Conservation (phyloP, 2,797 vertebrate genomes). For the Pseudomugil tenellus region DNA sequence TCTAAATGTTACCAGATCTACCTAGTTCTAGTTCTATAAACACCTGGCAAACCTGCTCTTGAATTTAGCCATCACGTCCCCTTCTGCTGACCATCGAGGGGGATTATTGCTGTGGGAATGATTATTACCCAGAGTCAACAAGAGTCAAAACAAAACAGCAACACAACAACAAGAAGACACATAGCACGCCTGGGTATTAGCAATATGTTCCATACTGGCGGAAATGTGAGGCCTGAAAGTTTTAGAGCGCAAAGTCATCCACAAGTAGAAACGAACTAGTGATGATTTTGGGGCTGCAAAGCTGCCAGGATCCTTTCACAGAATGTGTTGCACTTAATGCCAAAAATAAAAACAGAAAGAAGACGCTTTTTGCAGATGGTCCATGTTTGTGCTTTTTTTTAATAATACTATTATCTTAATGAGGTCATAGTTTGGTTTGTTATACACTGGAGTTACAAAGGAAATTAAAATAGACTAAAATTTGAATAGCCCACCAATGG, state of each 20-base stretch:
- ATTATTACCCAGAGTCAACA: slow-evolving; percentile 83
- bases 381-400: slow-evolving; percentile 99
- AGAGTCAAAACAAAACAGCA: slow-evolving; percentile 77
- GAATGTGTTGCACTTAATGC: slow-evolving; percentile 67
- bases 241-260: slow-evolving; percentile 67
- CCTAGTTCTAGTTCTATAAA: slow-evolving; percentile 74
- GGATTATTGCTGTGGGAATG: slow-evolving; percentile 82
- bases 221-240: slow-evolving; percentile 66
- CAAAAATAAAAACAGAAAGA: slow-evolving; percentile 79
- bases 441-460: slow-evolving; percentile 99
- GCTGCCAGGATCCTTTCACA: slow-evolving; percentile 70
- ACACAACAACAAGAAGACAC: slow-evolving; percentile 80
- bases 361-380: slow-evolving; percentile 94
- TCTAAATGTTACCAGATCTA: slow-evolving; percentile 70
- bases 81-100: slow-evolving; percentile 72
- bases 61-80: slow-evolving; percentile 68
- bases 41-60: slow-evolving; percentile 73
- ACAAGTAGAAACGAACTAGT: slow-evolving; percentile 53
- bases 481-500: slow-evolving; percentile 95
- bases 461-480: slow-evolving; percentile 89
- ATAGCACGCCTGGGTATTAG: slow-evolving; percentile 80
- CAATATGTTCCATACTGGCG: slow-evolving; percentile 70
- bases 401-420: slow-evolving; percentile 99
- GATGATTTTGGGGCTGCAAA: slow-evolving; percentile 67
- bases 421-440: slow-evolving; percentile 99